phyloP scores from a whole-genome alignment of 2,797 vertebrate species.

The Tenualosa ilisha region DNA sequence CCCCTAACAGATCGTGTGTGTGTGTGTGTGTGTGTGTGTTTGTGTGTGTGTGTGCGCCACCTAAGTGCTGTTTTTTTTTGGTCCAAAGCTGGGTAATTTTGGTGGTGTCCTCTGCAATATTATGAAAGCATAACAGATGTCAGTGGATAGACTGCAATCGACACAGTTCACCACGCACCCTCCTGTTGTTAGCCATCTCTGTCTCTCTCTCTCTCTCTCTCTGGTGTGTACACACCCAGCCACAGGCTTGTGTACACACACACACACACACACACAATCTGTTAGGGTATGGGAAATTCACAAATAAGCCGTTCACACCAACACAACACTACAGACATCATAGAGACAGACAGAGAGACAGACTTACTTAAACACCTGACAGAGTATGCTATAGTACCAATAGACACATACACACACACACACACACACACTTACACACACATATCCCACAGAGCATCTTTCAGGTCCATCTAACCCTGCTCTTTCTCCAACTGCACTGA shows the following conservation, averaged over 20 bases:
- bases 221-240: too few species aligned
- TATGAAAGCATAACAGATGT: constrained; percentile 13
- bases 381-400: not conserved
- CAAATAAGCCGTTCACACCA: not conserved
- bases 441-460: not conserved
- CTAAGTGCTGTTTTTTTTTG: not conserved
- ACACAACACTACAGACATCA: not conserved
- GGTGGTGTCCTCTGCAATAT: not conserved
- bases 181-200: not conserved
- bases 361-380: not conserved
- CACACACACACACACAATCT: not conserved
- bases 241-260: too few species aligned
- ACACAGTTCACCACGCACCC: not conserved
- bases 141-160: not conserved
- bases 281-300: not conserved
- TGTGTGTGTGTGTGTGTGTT: not conserved
- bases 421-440: not conserved
- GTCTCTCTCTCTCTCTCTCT: not conserved
- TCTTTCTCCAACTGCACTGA: not conserved
- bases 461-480: not conserved
- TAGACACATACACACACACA: not conserved
- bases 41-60: not conserved
- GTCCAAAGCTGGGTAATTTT: constrained; percentile 10
- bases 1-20: not conserved
- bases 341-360: not conserved